Evolutionary conservation across 2,113 vertebrate genomes (phyloP), one percentile per base, ranked within the genome.

Genomic region (Bubo bubo): DNA sequence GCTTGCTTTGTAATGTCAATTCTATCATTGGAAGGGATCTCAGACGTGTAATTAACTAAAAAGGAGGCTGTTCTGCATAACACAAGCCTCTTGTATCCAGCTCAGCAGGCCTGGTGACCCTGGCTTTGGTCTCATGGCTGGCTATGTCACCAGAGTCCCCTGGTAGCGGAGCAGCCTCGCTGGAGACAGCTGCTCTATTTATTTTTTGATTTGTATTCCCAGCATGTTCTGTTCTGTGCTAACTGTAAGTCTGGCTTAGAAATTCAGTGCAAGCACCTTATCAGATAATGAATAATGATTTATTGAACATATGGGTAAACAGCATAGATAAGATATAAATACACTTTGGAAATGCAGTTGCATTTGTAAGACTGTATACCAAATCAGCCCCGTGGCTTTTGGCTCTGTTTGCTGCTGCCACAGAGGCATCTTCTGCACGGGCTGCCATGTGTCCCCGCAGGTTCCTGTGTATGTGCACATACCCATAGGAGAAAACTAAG

Each of bases 211-310:
- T 95, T 94, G 86, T 96, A 97, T 97, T 97, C 96, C 85, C 89
- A 68, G 86, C 47, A 17, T 85, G 90, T 96, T 80, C 89, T 7
- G 4, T 32, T 74, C 94, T n/a, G 67, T 82, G 94, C 67, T 83
- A 72, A 88, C 95, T 66, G 83, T 95, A 94, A 96, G 89, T 82
- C 73, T 67, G 88, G 76, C 90, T 96, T 88, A 96, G 94, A 94
- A 91, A 96, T 91, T 79, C 95, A 41, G 86, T 64, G 85, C 79
- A 37, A 93, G 90, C 90, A 92, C 93, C 95, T 94, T 95, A 97
- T 97, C 97, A 97, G 94, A 97, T 97, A 97, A 97, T 97, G 96
- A 97, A 95, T 97, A 96, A 96, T 96, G 97, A 97, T 97, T 97
- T 97, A 97, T 97, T 96, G 96, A 97, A 96, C 95, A 94, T 95